Evolutionary conservation across 2,888 invertebrate species (phyloP).

Genomic region (Falcaria lacertinaria): DNA sequence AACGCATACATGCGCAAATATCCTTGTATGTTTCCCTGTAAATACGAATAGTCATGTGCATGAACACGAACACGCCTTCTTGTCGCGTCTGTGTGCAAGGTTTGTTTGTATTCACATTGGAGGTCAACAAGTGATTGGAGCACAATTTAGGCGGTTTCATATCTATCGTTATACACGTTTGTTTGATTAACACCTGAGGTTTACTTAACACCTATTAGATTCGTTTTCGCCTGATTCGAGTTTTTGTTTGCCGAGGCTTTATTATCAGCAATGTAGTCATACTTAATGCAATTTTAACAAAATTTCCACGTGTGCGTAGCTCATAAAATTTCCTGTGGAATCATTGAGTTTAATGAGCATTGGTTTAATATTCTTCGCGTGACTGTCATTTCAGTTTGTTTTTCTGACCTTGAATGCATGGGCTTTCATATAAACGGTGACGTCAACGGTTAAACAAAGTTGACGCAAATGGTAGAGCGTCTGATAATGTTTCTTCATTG

Average conservation of each 20-base stretch:
- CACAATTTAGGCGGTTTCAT: constrained; percentile 34
- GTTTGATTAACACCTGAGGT: no score
- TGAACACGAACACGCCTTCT: constrained; percentile 63
- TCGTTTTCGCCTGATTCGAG: constrained; percentile 24
- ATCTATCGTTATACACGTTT: constrained; percentile 28
- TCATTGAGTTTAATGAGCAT: constrained; percentile 9
- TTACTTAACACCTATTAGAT: constrained; percentile 36
- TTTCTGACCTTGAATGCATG: constrained; percentile 26
- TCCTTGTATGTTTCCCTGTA: constrained; percentile 43
- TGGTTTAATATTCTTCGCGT: constrained; percentile 17
- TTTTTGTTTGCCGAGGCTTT: constrained; percentile 31
- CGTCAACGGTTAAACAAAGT: constrained; percentile 39
- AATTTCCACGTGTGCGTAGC: constrained; percentile 8
- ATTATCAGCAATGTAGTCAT: constrained; percentile 43
- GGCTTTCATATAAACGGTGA: constrained; percentile 34
- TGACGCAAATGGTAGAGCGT: constrained; percentile 60
- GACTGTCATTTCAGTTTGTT: constrained; percentile 20
- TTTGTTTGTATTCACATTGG: constrained; percentile 50
- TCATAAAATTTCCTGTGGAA: constrained; percentile 3
- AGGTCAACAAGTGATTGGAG: constrained; percentile 64
- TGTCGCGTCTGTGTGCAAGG: constrained; percentile 30
- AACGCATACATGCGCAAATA: constrained; percentile 28
- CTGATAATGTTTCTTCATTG: constrained; percentile 60
- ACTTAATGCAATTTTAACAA: constrained; percentile 10
- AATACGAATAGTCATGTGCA: constrained; percentile 45